phyloP scores from a whole-genome alignment of 2,797 vertebrate genomes.

The Eulemur rubriventer region DNA sequence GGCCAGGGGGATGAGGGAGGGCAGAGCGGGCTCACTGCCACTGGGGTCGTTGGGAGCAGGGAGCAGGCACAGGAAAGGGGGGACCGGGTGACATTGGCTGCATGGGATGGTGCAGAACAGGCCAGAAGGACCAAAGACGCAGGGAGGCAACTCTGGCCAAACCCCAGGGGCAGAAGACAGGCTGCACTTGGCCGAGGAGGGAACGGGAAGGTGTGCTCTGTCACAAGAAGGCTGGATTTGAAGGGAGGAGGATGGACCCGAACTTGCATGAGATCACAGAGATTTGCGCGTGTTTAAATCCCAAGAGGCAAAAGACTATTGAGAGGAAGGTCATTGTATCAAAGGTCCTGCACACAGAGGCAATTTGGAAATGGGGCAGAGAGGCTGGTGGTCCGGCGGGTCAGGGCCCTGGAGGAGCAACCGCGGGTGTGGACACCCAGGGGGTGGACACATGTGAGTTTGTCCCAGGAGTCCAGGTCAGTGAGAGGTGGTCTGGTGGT shows the following conservation, averaged over 20 bases:
- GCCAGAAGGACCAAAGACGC: neutral
- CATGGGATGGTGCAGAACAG: neutral
- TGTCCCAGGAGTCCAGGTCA: neutral
- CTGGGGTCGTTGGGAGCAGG: fast-evolving
- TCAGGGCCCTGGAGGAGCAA: fast-evolving
- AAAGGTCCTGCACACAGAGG: fast-evolving
- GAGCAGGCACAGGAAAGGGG: neutral
- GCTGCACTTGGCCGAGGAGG: neutral
- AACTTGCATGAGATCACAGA: neutral
- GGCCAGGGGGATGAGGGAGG: neutral
- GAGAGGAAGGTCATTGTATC: fast-evolving
- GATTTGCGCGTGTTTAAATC: neutral
- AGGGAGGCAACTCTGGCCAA: too few species aligned
- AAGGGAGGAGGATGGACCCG: too few species aligned
- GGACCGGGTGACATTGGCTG: fast-evolving
- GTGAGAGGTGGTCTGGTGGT: fast-evolving
- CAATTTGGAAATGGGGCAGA: neutral
- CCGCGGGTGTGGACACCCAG: neutral
- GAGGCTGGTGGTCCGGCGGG: neutral
- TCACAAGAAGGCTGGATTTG: neutral
- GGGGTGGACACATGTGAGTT: fast-evolving
- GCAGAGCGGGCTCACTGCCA: neutral
- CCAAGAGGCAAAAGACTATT: neutral
- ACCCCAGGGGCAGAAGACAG: neutral
- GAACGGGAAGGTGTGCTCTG: neutral